These are phyloP conservation scores for Columba janthina DNA, from an alignment of 2,113 vertebrate species.

Conservation along the genomic window DNA sequence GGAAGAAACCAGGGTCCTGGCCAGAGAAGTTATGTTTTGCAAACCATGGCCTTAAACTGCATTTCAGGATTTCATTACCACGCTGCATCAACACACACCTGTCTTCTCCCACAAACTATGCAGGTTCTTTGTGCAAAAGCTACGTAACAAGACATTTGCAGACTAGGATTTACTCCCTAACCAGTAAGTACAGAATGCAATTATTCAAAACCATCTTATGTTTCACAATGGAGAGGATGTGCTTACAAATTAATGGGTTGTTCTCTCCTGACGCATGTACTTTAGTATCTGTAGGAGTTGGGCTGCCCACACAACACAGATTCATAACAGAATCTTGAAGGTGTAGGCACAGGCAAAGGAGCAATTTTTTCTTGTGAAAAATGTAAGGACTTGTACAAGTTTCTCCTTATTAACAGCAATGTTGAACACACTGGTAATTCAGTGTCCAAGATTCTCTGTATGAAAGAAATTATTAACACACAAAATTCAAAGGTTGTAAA, in stretches of 20 bases:
- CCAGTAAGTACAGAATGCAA: neutral
- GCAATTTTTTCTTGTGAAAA: neutral
- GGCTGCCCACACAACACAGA: conserved; percentile 7
- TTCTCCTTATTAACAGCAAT: neutral
- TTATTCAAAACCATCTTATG: neutral
- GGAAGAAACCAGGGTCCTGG: neutral
- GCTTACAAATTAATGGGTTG: conserved; percentile 16
- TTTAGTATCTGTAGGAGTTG: neutral
- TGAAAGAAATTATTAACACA: neutral
- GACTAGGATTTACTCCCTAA: neutral
- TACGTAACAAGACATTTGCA: neutral
- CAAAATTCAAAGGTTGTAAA: neutral
- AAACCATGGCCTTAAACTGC: neutral
- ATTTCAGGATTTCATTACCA: neutral
- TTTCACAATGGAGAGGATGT: neutral
- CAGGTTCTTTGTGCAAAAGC: neutral
- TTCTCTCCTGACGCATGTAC: neutral
- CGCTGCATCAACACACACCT: neutral
- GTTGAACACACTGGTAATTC: neutral
- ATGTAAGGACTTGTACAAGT: neutral
- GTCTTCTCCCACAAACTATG: neutral
- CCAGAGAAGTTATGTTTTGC: neutral
- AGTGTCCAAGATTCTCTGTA: neutral
- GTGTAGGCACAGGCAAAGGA: conserved; percentile 9
- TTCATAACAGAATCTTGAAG: neutral